A percentile compares a stretch with the other conserved stretches of the same genome.
phyloP scores from a whole-genome alignment of 2,113 vertebrate genomes.

The Larimichthys polyactis region DNA sequence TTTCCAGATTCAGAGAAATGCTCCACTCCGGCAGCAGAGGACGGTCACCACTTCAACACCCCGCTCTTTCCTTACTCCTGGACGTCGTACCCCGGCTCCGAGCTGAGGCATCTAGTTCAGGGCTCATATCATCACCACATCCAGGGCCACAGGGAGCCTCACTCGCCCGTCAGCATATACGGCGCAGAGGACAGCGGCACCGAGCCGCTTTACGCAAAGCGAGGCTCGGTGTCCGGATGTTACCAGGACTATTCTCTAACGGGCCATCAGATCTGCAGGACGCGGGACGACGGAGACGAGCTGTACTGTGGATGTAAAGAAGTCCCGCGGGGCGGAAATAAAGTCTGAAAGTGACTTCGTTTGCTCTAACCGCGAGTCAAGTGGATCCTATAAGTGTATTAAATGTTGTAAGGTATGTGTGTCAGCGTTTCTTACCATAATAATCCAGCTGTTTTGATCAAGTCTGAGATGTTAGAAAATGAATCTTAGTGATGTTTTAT shows the following conservation, averaged over 20 bases:
- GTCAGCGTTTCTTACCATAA: too few species aligned
- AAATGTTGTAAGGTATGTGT: slow-evolving; percentile 94
- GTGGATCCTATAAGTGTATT: slow-evolving; percentile 91
- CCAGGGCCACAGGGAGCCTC: slow-evolving; percentile 79
- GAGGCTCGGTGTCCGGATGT: slow-evolving; percentile 72
- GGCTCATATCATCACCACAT: slow-evolving; percentile 62
- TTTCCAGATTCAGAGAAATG: slow-evolving; percentile 90
- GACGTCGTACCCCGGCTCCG: slow-evolving; percentile 87
- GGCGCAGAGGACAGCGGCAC: slow-evolving; percentile 79
- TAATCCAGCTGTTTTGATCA: not conserved
- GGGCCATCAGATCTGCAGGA: slow-evolving; percentile 76
- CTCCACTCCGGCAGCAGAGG: slow-evolving; percentile 78
- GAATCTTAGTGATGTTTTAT: not conserved
- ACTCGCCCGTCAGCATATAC: slow-evolving; percentile 83
- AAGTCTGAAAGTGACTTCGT: slow-evolving; percentile 91
- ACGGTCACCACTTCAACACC: slow-evolving; percentile 82
- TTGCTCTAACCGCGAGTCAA: slow-evolving; percentile 87
- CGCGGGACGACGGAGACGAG: slow-evolving; percentile 57
- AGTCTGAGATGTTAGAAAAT: too few species aligned
- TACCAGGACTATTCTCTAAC: slow-evolving; percentile 83
- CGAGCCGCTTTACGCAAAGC: slow-evolving; percentile 73
- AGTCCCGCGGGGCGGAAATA: slow-evolving; percentile 83
- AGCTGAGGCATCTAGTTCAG: slow-evolving; percentile 89
- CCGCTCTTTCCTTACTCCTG: slow-evolving; percentile 91
- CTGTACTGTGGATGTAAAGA: slow-evolving; percentile 79